phyloP scores from a whole-genome alignment of 2,113 vertebrate species.

The Oxyruncus cristatus region DNA sequence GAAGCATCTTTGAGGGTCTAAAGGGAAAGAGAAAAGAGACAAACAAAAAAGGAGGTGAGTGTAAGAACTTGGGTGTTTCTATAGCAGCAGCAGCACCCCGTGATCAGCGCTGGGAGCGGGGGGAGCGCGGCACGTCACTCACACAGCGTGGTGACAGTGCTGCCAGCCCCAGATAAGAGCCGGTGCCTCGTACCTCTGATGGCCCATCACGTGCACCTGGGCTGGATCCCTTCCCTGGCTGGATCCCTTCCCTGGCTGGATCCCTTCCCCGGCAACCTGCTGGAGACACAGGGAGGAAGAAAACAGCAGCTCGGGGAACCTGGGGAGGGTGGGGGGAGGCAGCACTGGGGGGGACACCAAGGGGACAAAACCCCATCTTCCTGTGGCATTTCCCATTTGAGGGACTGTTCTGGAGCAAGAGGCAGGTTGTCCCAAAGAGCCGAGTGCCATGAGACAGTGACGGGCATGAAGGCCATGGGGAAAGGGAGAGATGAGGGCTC shows the following conservation, averaged over 20 bases:
- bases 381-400: background rate
- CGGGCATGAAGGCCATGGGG: background rate
- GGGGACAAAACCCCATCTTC: accelerated
- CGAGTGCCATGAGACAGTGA: accelerated
- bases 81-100: constrained; percentile 41
- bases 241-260: background rate
- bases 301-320: accelerated
- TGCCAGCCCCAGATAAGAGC: constrained; percentile 49
- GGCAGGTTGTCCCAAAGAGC: background rate
- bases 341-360: accelerated
- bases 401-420: background rate
- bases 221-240: background rate
- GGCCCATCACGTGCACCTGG: background rate
- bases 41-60: background rate
- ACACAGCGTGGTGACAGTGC: constrained; percentile 35
- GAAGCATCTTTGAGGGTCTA: background rate
- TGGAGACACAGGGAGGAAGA: background rate
- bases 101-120: constrained; percentile 9
- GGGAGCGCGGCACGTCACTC: background rate
- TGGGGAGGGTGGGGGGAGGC: background rate
- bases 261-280: background rate
- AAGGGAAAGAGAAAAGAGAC: background rate
- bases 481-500: no score
- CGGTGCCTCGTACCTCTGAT: background rate
- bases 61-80: constrained; percentile 51